Evolutionary conservation across 1,140 invertebrate species (phyloP), one percentile per base, ranked within the genome.

Genomic region (Zaprionus vittiger): DNA sequence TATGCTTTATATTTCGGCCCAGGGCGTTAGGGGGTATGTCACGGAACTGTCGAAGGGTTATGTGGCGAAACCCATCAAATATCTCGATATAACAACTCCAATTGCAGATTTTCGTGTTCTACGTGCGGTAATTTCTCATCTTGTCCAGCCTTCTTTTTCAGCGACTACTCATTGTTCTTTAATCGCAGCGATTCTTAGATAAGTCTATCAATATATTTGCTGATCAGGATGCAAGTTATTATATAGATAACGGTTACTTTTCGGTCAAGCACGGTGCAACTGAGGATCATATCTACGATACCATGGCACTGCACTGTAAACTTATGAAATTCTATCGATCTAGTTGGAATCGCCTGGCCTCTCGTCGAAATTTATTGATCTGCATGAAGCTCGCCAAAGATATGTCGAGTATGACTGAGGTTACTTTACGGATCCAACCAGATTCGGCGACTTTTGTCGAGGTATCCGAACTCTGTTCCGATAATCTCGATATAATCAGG

Each of bases 141-240:
- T 14, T 49, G 15, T 1, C 0, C 0, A 5, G 14, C 2, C 5
- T 2, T 14, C 1, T 12, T 1, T n/a, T 20, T 24, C 3, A 26
- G 7, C 2, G n/a, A 4, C n/a, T 2, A 9, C 7, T 47, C 2
- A 17, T n/a, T 17, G 41, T 47, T n/a, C 3, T 9, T 47, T 17
- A 11, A 17, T 7, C 41, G 4, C 22, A 91, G 90, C 20, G 69
- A 0, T 91, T 91, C 7, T 56, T 67, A 6, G 79, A 74, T 1
- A 83, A 79, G 12, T 78, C 79, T 22, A 66, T 92, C 0, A 92
- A 92, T 26, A 91, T 92, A 14, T 92, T 92, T 66, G 80, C 91
- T 2, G 79, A 91, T 6, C 57, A 84, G 20, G 91, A 92, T 66
- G 91, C 91, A 9, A 66, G 73, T 6, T 92, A 47, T 62, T 92